Evolutionary conservation across 2,113 vertebrate species (phyloP).

Genomic region (Rhinopomastus cyanomelas): DNA sequence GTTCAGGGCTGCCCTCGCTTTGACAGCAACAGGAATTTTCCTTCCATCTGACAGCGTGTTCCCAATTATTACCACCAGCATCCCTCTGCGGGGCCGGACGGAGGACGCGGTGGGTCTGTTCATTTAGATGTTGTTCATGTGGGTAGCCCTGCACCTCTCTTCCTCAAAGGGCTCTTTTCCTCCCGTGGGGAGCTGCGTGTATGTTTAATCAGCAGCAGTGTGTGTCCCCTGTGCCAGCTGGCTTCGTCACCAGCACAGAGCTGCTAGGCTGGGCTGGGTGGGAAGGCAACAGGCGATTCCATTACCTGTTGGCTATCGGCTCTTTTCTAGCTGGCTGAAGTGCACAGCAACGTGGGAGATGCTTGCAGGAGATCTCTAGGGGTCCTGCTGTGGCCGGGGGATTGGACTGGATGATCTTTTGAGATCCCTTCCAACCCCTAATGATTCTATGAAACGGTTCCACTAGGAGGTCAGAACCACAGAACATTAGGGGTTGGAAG

Average conservation of each 20-base stretch:
- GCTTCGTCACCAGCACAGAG: neutral
- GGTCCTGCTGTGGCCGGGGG: too few species aligned
- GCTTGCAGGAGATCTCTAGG: neutral
- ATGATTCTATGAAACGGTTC: too few species aligned
- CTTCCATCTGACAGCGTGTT: neutral
- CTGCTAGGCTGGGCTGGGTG: neutral
- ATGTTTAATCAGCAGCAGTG: constrained; percentile 32
- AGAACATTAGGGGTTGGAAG: too few species aligned
- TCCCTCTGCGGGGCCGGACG: constrained; percentile 17
- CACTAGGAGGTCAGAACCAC: too few species aligned
- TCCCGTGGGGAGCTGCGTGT: neutral
- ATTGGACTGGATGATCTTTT: too few species aligned
- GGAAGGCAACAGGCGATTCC: neutral
- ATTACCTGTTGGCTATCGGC: neutral
- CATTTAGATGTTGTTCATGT: neutral
- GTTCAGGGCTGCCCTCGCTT: neutral
- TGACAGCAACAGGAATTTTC: neutral
- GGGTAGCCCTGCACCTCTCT: constrained; percentile 5
- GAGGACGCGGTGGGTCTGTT: neutral
- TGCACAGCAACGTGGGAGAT: neutral
- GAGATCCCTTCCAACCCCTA: too few species aligned
- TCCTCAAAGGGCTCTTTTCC: constrained; percentile 10
- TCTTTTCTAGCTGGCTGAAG: neutral
- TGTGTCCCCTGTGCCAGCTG: neutral
- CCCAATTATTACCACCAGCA: constrained; percentile 43